Conservation (phyloP, 2,888 invertebrate species). For the Harpagoxenus sublaevis region DNA sequence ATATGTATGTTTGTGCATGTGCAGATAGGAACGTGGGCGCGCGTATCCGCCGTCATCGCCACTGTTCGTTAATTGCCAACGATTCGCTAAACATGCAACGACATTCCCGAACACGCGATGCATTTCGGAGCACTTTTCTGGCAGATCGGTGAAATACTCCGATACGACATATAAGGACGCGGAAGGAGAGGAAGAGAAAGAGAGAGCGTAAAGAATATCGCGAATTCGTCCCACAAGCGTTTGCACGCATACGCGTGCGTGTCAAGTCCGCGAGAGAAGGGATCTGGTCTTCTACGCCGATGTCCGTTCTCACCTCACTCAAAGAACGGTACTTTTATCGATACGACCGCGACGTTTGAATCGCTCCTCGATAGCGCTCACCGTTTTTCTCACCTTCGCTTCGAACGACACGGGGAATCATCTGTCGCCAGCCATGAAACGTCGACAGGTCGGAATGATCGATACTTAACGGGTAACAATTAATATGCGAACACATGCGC, state of each 20-base stretch:
- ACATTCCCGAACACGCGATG: constrained; percentile 81
- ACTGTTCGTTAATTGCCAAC: constrained; percentile 80
- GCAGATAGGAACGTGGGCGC: constrained; percentile 74
- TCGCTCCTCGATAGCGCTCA: neutral
- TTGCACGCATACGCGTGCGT: constrained; percentile 54
- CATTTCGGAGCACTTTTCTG: constrained; percentile 54
- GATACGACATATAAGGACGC: constrained; percentile 19
- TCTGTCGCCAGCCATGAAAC: constrained; percentile 13
- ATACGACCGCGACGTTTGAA: constrained; percentile 22
- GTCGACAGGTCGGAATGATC: constrained; percentile 9
- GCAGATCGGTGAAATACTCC: constrained; percentile 59
- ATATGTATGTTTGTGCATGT: neutral
- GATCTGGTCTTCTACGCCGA: neutral
- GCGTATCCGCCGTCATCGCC: constrained; percentile 53
- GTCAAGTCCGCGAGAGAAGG: constrained; percentile 1
- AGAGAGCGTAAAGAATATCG: constrained; percentile 44
- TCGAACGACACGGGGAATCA: constrained; percentile 9
- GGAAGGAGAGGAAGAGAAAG: constrained; percentile 4
- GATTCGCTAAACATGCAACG: constrained; percentile 82
- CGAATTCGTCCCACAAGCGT: constrained; percentile 60
- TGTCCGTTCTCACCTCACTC: constrained; percentile 5
- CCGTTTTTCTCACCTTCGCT: constrained; percentile 4
- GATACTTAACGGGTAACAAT: constrained; percentile 10
- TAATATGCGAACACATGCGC: constrained; percentile 14
- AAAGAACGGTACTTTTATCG: constrained; percentile 43